phyloP scores from a whole-genome alignment of 2,797 vertebrate genomes.

The Cyclura pinguis region DNA sequence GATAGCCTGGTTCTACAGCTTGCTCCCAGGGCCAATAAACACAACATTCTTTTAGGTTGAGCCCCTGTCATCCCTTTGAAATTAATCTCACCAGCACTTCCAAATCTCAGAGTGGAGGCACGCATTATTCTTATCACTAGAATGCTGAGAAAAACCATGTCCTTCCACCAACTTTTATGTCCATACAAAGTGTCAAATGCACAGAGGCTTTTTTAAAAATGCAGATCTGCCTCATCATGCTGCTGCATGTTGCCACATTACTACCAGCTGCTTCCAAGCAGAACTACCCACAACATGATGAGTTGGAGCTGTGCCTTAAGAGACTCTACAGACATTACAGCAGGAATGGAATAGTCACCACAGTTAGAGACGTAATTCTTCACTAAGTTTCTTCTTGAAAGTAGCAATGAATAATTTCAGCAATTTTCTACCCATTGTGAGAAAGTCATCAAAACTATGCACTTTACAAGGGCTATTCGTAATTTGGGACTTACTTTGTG shows the following conservation, averaged over 20 bases:
- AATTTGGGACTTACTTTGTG: no score
- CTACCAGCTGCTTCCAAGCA: not conserved
- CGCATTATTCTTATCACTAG: not conserved
- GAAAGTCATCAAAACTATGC: no score
- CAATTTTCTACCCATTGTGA: no score
- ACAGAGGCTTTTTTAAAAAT: not conserved
- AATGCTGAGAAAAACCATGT: not conserved
- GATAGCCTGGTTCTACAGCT: not conserved
- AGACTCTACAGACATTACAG: no score
- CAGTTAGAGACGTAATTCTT: not conserved
- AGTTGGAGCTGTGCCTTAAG: not conserved
- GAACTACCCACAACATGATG: not conserved
- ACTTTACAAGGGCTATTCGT: no score
- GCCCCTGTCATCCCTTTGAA: no score
- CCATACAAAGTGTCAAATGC: not conserved
- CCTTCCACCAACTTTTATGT: not conserved
- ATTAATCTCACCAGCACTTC: not conserved
- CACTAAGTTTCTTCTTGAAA: no score
- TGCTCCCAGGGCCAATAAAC: not conserved
- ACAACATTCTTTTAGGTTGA: not conserved
- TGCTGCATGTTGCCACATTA: not conserved
- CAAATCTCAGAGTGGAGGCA: not conserved
- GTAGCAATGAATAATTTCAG: no score
- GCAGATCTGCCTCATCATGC: not conserved
- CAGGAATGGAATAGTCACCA: not conserved